Conservation (phyloP, 2,113 vertebrate species). For the Toxotes jaculatrix region DNA sequence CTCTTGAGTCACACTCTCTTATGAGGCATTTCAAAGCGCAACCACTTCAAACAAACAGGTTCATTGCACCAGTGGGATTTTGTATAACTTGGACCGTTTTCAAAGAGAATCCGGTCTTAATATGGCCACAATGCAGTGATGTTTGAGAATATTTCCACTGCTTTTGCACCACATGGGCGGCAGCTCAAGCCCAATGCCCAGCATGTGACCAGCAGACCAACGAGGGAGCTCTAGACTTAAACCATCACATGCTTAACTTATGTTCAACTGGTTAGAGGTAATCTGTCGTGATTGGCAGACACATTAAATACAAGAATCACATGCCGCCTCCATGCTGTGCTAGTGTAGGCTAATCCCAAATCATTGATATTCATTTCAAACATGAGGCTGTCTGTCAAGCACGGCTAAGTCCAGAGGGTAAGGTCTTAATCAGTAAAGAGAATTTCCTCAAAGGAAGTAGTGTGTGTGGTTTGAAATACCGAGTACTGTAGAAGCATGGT, state of each 20-base stretch:
- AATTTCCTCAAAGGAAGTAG: conserved; percentile 7
- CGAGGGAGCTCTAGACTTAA: conserved; percentile 32
- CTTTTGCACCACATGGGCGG: conserved; percentile 32
- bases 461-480: conserved; percentile 3
- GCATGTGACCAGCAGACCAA: conserved; percentile 55
- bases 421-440: background rate
- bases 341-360: conserved; percentile 46
- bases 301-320: conserved; percentile 66
- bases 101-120: conserved; percentile 33
- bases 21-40: conserved; percentile 61
- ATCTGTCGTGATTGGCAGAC: conserved; percentile 61
- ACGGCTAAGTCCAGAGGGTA: background rate
- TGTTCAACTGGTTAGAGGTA: conserved; percentile 43
- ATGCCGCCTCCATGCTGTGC: conserved; percentile 34
- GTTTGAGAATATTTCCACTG: conserved; percentile 18
- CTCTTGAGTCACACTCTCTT: conserved; percentile 43
- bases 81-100: conserved; percentile 46
- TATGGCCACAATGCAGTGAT: conserved; percentile 1
- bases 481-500: background rate
- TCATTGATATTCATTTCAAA: conserved; percentile 44
- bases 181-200: conserved; percentile 15
- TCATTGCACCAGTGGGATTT: conserved; percentile 40
- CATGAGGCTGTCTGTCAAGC: background rate
- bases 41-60: conserved; percentile 67
- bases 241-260: conserved; percentile 61